Conservation (phyloP, 2,888 invertebrate species). For the Mimas tiliae region DNA sequence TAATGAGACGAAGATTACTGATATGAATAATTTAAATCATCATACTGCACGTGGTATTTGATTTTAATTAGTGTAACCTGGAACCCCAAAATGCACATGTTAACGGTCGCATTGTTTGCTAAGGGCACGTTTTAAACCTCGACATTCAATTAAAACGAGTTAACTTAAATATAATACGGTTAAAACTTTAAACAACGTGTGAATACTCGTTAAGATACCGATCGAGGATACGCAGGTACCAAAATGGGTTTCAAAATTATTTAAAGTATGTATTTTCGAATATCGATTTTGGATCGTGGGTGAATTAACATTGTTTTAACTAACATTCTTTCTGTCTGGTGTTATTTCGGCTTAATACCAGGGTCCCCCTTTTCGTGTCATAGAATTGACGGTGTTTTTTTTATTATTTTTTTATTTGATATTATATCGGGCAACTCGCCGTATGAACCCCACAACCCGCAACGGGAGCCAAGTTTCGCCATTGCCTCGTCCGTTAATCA, state of each 20-base stretch:
- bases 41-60: not conserved
- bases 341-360: too few relatives aligned
- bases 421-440: too few relatives aligned
- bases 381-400: too few relatives aligned
- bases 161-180: conserved; percentile 36
- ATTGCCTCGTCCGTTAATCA: too few relatives aligned
- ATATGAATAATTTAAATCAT: not conserved
- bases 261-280: not conserved
- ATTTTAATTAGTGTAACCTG: not conserved
- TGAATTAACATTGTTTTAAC: too few relatives aligned
- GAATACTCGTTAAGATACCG: conserved; percentile 25
- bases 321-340: too few relatives aligned
- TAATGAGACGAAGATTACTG: too few relatives aligned
- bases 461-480: too few relatives aligned
- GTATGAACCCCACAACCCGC: too few relatives aligned
- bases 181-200: conserved; percentile 32
- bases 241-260: conserved; percentile 9
- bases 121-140: conserved; percentile 41
- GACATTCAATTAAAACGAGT: conserved; percentile 36
- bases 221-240: conserved; percentile 17
- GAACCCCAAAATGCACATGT: conserved; percentile 8
- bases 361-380: too few relatives aligned
- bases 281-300: not conserved
- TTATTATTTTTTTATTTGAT: too few relatives aligned
- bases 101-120: conserved; percentile 33